Evolutionary conservation across 2,113 vertebrate species (phyloP), one percentile per base, ranked within the genome.

Genomic region (Centropus bengalensis): DNA sequence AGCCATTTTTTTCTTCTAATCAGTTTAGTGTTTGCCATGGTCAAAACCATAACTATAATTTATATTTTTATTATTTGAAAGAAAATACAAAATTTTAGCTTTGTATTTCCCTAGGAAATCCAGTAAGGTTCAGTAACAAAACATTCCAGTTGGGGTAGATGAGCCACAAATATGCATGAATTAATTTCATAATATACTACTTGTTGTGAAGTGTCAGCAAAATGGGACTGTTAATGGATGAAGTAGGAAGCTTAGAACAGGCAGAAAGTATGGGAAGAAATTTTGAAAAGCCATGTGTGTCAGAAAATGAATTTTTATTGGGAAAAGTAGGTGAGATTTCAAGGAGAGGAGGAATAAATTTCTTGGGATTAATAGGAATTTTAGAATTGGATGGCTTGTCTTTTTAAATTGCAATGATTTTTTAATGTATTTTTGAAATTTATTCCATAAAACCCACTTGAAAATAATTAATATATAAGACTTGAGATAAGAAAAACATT

Each of bases 51-150:
- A 22, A 22, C 45, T 45, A 91, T 79, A 91, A 82, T 86, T 91
- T 69, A 64, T 92, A 24, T 91, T 96, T 95, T 94, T 47, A 14
- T 51, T 63, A 24, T 54, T 93, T 24, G 23, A 77, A 91, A 83
- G 60, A 78, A 12, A 96, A 96, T 64, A 9, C 6, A 23, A 71
- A 63, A 62, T 96, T 66, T 40, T 62, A 94, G 71, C 64, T 96
- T 96, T 90, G 40, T 42, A 22, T 86, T 94, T 96, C 95, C 95
- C 75, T 91, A 74, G 85, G 82, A 95, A 91, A 85, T 74, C 85
- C 77, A 88, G 58, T 83, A 80, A 94, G 42, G 2, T 3, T 84
- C 51, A 51, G 10, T 75, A 62, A 20, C 20, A 70, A 77, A 20
- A 63, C 2, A 51, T 84, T 70, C 21, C 40, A 45, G 18, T 74